Conservation (phyloP, 2,113 vertebrate species). For the Corythornis vintsioides region DNA sequence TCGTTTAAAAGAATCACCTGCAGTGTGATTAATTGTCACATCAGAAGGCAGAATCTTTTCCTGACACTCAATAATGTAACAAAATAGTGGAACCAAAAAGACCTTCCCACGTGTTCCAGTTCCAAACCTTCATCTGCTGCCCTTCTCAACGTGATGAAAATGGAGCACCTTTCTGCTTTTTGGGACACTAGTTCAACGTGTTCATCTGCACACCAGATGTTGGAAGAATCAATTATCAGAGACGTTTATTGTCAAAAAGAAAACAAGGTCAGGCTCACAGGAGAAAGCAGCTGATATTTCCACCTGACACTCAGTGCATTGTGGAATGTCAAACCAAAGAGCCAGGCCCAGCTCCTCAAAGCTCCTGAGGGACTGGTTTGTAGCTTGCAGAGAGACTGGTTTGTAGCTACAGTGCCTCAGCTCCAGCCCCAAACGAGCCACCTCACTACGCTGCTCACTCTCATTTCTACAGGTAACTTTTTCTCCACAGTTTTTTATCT, state of each 20-base stretch:
- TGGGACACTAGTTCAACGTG: not conserved
- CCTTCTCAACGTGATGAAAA: not conserved
- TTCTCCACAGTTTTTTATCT: not conserved
- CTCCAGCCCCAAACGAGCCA: not conserved
- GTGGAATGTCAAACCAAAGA: not conserved
- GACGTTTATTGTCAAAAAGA: not conserved
- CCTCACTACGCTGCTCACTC: not conserved
- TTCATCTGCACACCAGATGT: not conserved
- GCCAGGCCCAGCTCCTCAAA: not conserved
- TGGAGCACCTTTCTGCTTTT: not conserved
- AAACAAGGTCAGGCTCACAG: not conserved
- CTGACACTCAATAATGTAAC: not conserved
- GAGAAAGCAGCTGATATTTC: not conserved
- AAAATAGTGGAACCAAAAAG: not conserved
- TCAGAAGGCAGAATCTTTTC: not conserved
- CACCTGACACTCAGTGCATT: not conserved
- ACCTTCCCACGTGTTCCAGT: not conserved
- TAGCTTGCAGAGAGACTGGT: not conserved
- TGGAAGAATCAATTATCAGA: not conserved
- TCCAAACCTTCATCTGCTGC: not conserved
- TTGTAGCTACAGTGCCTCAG: rapidly evolving
- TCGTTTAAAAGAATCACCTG: not conserved
- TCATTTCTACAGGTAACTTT: not conserved
- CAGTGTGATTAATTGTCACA: not conserved
- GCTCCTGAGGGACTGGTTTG: not conserved